Base-by-base conservation (phyloP, 2,797 vertebrate genomes). In the Anisognathus igniventris region DNA sequence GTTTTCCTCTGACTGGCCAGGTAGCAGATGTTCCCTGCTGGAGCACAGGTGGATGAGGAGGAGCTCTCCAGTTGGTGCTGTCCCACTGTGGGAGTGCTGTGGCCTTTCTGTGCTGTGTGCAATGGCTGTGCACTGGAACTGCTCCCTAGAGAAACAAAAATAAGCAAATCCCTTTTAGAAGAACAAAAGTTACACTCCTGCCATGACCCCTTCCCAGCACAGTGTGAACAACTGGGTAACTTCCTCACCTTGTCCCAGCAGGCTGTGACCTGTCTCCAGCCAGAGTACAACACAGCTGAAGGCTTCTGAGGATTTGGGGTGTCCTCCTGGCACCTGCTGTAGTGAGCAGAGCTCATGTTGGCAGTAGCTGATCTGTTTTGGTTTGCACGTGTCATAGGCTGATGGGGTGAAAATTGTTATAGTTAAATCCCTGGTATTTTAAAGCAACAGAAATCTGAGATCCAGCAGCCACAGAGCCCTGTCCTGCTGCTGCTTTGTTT, bases 71-170 rank as follows among this genome's bases (percentile, higher is more conserved):
- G n/a, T 45, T 3, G 1, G 18, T 58, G 67, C 60, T 62, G 64
- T 76, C 44, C 44, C 2, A 4, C 57, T 45, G 24, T 0, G 0
- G 48, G 40, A 88, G 22, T 0, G 0, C 77, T 0, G 0, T 31
- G 17, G 50, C n/a, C 37, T 44, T 50, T 58, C 44, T 7, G 12
- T 51, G 20, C 8, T 40, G 14, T 58, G 39, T 31, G 33, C 3
- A 2, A 21, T 31, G 75, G 47, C 66, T 30, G 40, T 6, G 3
- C 13, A 2, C 35, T 42, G 45, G 19, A 48, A 9, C 31, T 15
- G 5, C 71, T 58, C 44, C 4, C 48, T n/a, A 50, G 88, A 64
- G 57, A 91, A 95, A 74, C 25, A 83, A 58, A 95, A 92, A 40
- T 28, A 44, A 75, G 60, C 44, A 30, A 10, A 65, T 60, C 61